Evolutionary conservation across 2,113 vertebrate genomes (phyloP), one percentile per base, ranked within the genome.

Genomic region (Oreochromis niloticus): DNA sequence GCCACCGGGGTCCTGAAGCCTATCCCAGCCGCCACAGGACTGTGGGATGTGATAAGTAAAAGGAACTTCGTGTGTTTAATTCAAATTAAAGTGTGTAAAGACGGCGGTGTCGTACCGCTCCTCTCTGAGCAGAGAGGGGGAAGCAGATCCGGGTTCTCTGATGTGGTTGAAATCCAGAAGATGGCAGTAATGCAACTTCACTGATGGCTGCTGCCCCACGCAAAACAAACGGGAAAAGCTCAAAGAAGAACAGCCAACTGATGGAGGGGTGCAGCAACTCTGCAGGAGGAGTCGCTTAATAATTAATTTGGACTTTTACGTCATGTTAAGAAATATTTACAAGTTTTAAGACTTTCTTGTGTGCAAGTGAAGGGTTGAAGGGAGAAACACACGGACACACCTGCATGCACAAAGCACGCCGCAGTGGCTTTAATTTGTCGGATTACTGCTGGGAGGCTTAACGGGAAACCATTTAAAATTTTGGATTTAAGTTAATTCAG

Each of bases 241-340:
- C 43, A 32, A 71, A 75, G 43, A 3, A 8, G 22, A 73, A 30
- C 2, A 17, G 24, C 1, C 41, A 17, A 1, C 5, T 5, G 2
- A 1, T 19, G 4, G 6, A 5, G 1, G 24, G 4, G 4, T 32
- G 4, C 3, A 5, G 4, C 9, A 50, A 4, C 9, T 50, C 9
- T 19, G 71, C 3, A 11, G 14, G 14, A 27, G 7, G 0, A 0
- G 24, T 1, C 1, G 81, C 59, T 82, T 88, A 87, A 92, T 75
- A 2, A 90, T 75, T 92, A 66, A 90, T 41, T 79, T 16, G 7
- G 4, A n/a, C 19, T n/a, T 81, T 24, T 12, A 30, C n/a, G 5
- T 1, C 4, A 12, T 1, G 5, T 0, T 0, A n/a, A 63, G 7
- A 3, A 1, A 39, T 13, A 16, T 43, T 12, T 3, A 1, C 46